These are phyloP conservation scores for Lepidostoma basale DNA, from an alignment of 1,140 invertebrate species.

Conservation along the genomic window DNA sequence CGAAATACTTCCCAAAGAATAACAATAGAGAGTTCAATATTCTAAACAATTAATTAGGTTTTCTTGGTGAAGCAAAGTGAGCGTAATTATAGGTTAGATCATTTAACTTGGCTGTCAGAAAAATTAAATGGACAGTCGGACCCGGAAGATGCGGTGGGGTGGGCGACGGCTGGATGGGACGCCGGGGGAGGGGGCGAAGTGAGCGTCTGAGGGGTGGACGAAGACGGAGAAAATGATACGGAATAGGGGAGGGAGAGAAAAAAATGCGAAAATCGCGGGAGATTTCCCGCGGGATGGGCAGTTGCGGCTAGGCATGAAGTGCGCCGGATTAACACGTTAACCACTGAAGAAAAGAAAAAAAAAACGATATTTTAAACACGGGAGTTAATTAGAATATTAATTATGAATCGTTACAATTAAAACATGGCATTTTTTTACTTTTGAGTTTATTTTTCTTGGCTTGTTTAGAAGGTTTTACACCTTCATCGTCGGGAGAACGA, in stretches of 20 bases:
- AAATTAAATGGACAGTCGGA: conserved; percentile 1
- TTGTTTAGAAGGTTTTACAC: too few relatives aligned
- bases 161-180: not conserved
- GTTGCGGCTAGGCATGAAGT: conserved; percentile 1
- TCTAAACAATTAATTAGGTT: too few relatives aligned
- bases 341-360: too few relatives aligned
- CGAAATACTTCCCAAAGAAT: too few relatives aligned
- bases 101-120: conserved; percentile 10
- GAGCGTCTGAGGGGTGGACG: not conserved
- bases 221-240: not conserved
- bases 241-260: conserved; percentile 2
- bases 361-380: too few relatives aligned
- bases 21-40: too few relatives aligned
- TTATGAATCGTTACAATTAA: too few relatives aligned
- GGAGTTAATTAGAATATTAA: too few relatives aligned
- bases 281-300: not conserved
- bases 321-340: not conserved
- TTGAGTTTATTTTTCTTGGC: too few relatives aligned
- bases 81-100: conserved; percentile 3
- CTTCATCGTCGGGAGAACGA: too few relatives aligned
- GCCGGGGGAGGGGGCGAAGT: not conserved
- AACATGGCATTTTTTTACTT: too few relatives aligned
- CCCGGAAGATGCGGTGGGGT: not conserved
- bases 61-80: too few relatives aligned
- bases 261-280: conserved; percentile 8